Percentiles rank a stretch among this genome's conserved stretches.
phyloP scores from a whole-genome alignment of 2,113 vertebrate species.

The Siphamia tubifer region DNA sequence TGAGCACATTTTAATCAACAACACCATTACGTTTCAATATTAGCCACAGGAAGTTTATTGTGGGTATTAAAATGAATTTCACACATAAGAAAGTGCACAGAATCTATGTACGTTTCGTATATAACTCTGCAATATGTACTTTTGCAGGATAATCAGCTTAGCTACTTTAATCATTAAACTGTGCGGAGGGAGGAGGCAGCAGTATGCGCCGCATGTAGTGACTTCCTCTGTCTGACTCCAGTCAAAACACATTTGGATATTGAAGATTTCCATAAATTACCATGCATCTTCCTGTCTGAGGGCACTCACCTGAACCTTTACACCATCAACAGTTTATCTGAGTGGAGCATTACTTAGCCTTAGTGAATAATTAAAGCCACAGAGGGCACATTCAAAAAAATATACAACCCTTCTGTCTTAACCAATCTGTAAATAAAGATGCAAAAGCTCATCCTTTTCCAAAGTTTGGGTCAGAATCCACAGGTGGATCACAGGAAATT shows the following conservation, averaged over 20 bases:
- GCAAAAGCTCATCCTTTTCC: too few relatives aligned
- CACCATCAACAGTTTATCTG: not conserved
- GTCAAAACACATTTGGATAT: conserved; percentile 29
- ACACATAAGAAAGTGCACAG: not conserved
- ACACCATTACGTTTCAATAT: not conserved
- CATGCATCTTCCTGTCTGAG: not conserved
- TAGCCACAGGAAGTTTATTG: not conserved
- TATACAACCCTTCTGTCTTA: too few relatives aligned
- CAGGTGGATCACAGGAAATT: too few relatives aligned
- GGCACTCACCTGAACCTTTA: not conserved
- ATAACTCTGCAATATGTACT: not conserved
- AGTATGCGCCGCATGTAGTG: not conserved
- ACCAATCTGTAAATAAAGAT: too few relatives aligned
- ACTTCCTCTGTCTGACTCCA: not conserved
- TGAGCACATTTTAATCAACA: conserved; percentile 1
- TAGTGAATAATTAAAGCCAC: not conserved
- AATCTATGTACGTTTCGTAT: not conserved
- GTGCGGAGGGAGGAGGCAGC: not conserved
- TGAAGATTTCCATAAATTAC: conserved; percentile 34
- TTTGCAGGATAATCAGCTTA: conserved; percentile 11
- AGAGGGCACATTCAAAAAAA: too few relatives aligned
- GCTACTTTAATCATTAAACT: not conserved
- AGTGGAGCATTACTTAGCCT: not conserved
- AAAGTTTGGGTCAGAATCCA: too few relatives aligned
- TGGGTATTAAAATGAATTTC: not conserved